Conservation (phyloP, 2,797 vertebrate species). For the Alectoris magna region DNA sequence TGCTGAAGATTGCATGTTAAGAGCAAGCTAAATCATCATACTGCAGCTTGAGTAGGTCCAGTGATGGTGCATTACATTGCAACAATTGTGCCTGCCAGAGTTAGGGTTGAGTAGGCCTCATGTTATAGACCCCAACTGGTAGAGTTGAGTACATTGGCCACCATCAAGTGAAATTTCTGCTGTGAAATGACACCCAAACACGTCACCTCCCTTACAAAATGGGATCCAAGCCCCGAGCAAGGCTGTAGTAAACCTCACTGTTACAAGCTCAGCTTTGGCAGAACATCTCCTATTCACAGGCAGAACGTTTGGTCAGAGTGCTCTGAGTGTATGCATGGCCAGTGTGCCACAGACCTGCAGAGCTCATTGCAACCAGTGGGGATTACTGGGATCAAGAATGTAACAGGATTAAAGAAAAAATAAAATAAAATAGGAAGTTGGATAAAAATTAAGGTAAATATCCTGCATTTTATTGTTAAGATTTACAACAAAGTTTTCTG, state of each 20-base stretch:
- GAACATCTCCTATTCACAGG: not conserved
- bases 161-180: constrained; percentile 55
- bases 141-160: constrained; percentile 45
- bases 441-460: not conserved
- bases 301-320: not conserved
- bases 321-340: not conserved
- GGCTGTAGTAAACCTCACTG: not conserved
- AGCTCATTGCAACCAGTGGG: not conserved
- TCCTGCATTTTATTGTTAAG: not conserved
- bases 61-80: constrained; percentile 10
- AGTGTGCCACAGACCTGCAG: rapidly evolving
- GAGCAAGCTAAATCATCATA: constrained; percentile 49
- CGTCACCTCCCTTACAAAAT: not conserved
- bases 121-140: constrained; percentile 32
- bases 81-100: constrained; percentile 8
- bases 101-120: constrained; percentile 54
- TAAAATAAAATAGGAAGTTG: not conserved
- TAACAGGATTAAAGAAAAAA: not conserved
- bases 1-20: constrained; percentile 2
- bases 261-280: not conserved
- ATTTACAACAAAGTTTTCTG: not conserved
- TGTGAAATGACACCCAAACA: constrained; percentile 16
- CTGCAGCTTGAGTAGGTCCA: constrained; percentile 38
- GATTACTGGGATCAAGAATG: not conserved
- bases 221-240: not conserved